Evolutionary conservation across 2,113 vertebrate species (phyloP).

Genomic region (Dipodomys merriami): DNA sequence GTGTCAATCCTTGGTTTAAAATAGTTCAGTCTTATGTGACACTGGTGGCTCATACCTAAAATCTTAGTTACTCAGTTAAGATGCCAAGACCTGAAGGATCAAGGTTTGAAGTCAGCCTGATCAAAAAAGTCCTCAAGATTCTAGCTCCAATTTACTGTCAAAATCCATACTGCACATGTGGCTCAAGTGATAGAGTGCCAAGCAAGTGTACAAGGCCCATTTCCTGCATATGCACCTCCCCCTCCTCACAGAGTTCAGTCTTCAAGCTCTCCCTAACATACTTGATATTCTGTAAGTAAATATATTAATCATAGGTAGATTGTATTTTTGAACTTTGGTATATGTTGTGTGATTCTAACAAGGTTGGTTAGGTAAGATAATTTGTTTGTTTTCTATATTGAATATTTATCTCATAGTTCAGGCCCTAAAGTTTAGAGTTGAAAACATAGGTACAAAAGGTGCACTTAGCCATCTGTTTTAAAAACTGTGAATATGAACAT

Average conservation of each 20-base stretch:
- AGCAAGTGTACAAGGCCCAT: too few species aligned
- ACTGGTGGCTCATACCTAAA: too few species aligned
- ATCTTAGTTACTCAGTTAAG: too few species aligned
- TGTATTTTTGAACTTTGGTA: not conserved
- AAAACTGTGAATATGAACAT: not conserved
- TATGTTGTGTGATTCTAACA: slow-evolving; percentile 10
- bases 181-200: too few species aligned
- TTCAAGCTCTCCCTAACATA: not conserved
- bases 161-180: too few species aligned
- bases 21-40: not conserved
- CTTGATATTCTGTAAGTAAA: not conserved
- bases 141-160: too few species aligned
- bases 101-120: too few species aligned
- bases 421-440: slow-evolving; percentile 28
- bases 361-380: not conserved
- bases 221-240: too few species aligned
- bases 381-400: not conserved
- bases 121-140: too few species aligned
- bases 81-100: too few species aligned
- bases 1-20: not conserved
- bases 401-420: slow-evolving; percentile 15
- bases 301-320: not conserved
- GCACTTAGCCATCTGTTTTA: not conserved
- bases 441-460: not conserved
- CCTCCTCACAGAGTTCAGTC: not conserved